A percentile compares a stretch with the other conserved stretches of the same genome.
These are phyloP conservation scores for Pseudorasbora parva DNA, from an alignment of 2,113 vertebrate species.

Conservation along the genomic window DNA sequence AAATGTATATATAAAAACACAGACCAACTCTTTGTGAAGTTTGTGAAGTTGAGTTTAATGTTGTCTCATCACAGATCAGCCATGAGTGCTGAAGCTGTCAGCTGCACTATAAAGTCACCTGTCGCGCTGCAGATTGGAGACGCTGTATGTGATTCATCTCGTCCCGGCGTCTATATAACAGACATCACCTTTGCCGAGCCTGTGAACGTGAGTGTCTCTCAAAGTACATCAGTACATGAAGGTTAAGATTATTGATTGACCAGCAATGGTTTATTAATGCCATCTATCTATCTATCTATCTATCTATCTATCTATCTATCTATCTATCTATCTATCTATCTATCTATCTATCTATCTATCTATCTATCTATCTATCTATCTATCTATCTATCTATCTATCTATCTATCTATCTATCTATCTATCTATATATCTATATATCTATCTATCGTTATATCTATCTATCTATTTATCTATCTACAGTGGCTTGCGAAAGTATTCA, in stretches of 20 bases:
- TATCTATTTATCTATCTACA: no score
- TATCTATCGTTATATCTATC: no score
- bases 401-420: no score
- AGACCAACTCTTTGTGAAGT: background rate
- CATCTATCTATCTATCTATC: no score
- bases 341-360: no score
- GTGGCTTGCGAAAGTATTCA: no score
- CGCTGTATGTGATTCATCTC: constrained; percentile 67
- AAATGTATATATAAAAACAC: no score
- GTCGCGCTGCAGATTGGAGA: constrained; percentile 82
- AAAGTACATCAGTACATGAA: background rate
- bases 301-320: no score
- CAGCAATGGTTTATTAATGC: background rate
- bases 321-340: no score
- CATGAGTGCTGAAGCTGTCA: constrained; percentile 60
- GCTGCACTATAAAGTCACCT: constrained; percentile 77
- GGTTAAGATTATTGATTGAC: background rate
- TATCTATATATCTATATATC: no score
- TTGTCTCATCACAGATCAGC: background rate
- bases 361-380: no score
- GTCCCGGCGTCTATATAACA: constrained; percentile 81
- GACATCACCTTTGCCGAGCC: constrained; percentile 78
- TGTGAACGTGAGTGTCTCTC: constrained; percentile 75
- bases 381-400: no score
- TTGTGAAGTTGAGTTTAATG: background rate